Percentiles rank a stretch among this genome's conserved stretches.
These are phyloP conservation scores for Glyphotaelius pellucidus DNA, from an alignment of 2,888 invertebrate genomes.

Conservation along the genomic window DNA sequence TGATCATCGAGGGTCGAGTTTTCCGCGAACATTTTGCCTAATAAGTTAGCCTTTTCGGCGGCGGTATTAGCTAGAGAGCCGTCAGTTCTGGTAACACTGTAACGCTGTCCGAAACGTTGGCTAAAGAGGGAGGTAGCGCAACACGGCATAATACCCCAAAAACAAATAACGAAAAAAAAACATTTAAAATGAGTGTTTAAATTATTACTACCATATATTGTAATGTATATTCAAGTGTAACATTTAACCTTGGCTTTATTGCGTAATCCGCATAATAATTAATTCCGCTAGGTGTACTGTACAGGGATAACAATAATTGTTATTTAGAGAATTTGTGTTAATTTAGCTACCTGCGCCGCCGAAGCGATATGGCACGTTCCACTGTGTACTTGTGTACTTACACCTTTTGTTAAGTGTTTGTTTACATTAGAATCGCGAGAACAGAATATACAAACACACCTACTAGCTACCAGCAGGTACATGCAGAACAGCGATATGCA, in stretches of 20 bases:
- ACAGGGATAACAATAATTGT: conserved; percentile 19
- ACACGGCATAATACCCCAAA: no score
- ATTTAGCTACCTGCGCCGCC: conserved; percentile 18
- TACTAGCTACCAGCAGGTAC: neutral
- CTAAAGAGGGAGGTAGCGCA: no score
- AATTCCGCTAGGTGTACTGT: neutral
- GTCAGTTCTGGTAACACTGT: no score
- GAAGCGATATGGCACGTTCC: conserved; percentile 37
- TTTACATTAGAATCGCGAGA: conserved; percentile 41
- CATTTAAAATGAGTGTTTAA: no score
- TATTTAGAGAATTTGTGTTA: conserved; percentile 41
- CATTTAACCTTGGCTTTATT: neutral
- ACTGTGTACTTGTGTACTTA: conserved; percentile 16
- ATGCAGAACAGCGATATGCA: neutral
- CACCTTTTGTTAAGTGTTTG: conserved; percentile 41
- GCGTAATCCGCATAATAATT: neutral
- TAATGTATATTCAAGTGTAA: neutral
- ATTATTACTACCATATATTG: no score
- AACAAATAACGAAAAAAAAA: no score
- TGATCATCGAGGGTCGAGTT: no score
- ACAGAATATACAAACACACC: conserved; percentile 8
- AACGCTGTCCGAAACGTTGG: no score
- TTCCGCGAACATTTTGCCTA: no score
- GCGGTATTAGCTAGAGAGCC: no score
- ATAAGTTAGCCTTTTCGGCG: no score